A percentile compares a stretch with the other conserved stretches of the same genome.
phyloP scores from a whole-genome alignment of 2,113 vertebrate genomes.

The Lathamus discolor region DNA sequence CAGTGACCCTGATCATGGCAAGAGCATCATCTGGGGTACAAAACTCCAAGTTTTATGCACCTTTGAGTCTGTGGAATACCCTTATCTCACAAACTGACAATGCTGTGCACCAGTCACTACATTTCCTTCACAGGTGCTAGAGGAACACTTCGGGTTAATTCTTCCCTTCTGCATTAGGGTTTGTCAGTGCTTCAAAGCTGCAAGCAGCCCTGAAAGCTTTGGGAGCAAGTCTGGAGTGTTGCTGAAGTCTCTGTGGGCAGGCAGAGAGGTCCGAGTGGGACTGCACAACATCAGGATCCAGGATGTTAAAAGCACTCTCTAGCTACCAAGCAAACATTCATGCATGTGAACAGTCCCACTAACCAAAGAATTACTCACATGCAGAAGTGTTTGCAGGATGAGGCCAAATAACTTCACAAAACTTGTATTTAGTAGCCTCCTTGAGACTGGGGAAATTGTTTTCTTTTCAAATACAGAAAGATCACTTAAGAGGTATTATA shows the following conservation, averaged over 20 bases:
- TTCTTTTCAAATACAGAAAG: neutral
- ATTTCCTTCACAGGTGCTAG: neutral
- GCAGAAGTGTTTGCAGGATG: neutral
- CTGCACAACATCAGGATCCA: neutral
- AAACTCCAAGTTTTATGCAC: rapidly evolving
- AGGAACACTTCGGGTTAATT: neutral
- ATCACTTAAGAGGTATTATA: neutral
- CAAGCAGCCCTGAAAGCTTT: neutral
- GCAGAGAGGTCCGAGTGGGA: neutral
- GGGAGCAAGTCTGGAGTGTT: neutral
- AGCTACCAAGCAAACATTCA: neutral
- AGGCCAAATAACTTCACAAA: neutral
- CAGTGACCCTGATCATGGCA: rapidly evolving
- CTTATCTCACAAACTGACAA: neutral
- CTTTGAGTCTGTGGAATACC: neutral
- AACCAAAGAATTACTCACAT: neutral
- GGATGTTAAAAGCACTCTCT: neutral
- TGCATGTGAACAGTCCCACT: neutral
- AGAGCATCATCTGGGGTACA: rapidly evolving
- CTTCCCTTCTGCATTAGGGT: neutral
- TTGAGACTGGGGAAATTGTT: neutral
- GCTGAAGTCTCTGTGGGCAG: neutral
- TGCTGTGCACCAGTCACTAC: rapidly evolving
- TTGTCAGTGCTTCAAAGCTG: neutral
- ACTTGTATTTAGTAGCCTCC: neutral